phyloP scores from a whole-genome alignment of 2,113 vertebrate species.

The Malurus alboscapulatus region DNA sequence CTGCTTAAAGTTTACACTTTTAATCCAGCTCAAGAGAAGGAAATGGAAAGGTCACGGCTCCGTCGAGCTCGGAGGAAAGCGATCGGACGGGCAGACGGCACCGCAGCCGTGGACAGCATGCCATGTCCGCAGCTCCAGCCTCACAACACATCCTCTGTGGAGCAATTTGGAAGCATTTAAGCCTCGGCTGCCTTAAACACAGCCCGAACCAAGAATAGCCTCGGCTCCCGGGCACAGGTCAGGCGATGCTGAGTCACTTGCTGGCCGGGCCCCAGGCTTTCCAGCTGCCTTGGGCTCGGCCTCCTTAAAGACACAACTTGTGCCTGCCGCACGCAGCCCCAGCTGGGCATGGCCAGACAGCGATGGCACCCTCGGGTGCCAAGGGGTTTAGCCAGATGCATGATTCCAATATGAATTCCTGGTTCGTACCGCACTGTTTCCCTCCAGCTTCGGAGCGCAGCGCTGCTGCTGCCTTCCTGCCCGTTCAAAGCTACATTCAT shows the following conservation, averaged over 20 bases:
- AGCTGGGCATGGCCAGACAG: accelerated
- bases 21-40: not conserved
- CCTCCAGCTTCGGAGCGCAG: not conserved
- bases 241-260: constrained; percentile 57
- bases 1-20: not conserved
- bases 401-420: not conserved
- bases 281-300: constrained; percentile 15
- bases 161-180: not conserved
- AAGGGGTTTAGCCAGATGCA: not conserved
- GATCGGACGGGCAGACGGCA: not conserved
- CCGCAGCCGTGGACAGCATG: accelerated
- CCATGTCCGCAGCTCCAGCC: not conserved
- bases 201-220: constrained; percentile 12
- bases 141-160: not conserved
- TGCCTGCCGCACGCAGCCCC: not conserved
- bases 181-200: not conserved
- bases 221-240: not conserved
- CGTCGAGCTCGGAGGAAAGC: not conserved
- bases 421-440: not conserved
- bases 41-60: not conserved
- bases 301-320: not conserved
- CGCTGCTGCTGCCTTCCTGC: not conserved
- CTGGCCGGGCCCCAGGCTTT: constrained; percentile 12
- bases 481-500: not conserved
- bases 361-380: not conserved